Percentiles rank a stretch among this genome's conserved stretches.
phyloP scores from a whole-genome alignment of 2,888 invertebrate genomes.

The Amphipoea lucens region DNA sequence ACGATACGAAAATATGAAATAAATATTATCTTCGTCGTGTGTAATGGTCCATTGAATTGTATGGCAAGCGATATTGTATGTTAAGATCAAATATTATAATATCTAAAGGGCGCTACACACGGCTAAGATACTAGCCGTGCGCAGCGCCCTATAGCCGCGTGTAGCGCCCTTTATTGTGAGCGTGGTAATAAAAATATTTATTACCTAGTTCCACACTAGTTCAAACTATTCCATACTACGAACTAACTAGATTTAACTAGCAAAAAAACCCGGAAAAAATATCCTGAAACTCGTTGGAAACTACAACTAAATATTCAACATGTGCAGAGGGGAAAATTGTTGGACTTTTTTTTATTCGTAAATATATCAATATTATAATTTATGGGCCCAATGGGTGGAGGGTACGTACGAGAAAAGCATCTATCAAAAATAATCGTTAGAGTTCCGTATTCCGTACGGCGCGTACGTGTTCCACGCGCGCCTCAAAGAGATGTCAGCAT shows the following conservation, averaged over 20 bases:
- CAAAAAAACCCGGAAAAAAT: conserved; percentile 9
- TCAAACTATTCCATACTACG: not conserved
- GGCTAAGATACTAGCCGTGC: no score
- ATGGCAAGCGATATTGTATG: no score
- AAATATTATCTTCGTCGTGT: no score
- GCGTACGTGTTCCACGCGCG: no score
- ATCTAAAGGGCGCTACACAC: no score
- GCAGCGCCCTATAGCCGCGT: no score
- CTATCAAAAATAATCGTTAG: conserved; percentile 49
- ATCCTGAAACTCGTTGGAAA: conserved; percentile 31
- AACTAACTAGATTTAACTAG: conserved; percentile 7
- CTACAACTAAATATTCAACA: conserved; percentile 57
- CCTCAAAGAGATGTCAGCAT: no score
- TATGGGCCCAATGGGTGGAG: conserved; percentile 37
- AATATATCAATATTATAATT: conserved; percentile 60
- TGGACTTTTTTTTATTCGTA: conserved; percentile 45
- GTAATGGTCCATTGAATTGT: no score
- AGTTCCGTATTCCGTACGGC: not conserved
- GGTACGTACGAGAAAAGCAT: conserved; percentile 41
- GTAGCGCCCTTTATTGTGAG: no score
- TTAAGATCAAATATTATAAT: no score
- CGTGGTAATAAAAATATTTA: not conserved
- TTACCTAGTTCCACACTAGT: not conserved
- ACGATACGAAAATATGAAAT: no score
- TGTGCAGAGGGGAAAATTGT: conserved; percentile 34